phyloP scores from a whole-genome alignment of 2,888 invertebrate species.

The Ceratothoa steindachneri region DNA sequence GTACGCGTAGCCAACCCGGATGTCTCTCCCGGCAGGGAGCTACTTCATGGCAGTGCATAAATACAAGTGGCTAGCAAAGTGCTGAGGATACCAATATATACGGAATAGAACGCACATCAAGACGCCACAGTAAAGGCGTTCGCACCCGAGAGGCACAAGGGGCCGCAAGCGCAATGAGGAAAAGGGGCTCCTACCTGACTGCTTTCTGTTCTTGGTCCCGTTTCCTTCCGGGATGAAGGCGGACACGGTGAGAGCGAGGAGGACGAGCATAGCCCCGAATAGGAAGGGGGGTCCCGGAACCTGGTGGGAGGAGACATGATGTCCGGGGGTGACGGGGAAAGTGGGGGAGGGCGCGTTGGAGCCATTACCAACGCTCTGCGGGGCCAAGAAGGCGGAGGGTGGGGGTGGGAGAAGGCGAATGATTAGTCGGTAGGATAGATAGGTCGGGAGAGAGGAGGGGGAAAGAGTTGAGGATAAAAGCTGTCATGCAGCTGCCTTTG shows the following conservation, averaged over 20 bases:
- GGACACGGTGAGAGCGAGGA: constrained; percentile 83
- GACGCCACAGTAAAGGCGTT: no score
- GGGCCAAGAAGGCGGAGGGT: not conserved
- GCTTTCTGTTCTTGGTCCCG: constrained; percentile 28
- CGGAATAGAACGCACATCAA: no score
- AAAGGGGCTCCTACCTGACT: constrained; percentile 28
- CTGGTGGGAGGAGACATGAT: constrained; percentile 58
- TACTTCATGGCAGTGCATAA: no score
- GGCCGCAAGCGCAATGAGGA: not conserved
- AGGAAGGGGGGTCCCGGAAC: constrained; percentile 98
- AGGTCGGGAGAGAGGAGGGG: not conserved
- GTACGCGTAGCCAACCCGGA: no score
- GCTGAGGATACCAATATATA: no score
- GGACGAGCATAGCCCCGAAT: constrained; percentile 92
- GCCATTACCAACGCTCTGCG: not conserved
- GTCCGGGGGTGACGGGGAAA: not conserved
- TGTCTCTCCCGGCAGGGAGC: no score
- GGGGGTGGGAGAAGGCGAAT: not conserved
- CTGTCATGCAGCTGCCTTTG: no score
- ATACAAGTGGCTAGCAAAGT: no score
- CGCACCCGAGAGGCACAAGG: no score
- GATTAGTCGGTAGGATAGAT: not conserved
- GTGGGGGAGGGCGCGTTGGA: not conserved
- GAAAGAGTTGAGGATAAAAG: no score
- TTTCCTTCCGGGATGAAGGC: constrained; percentile 54